Conservation (phyloP, 2,888 invertebrate genomes). For the Pollenia labialis region DNA sequence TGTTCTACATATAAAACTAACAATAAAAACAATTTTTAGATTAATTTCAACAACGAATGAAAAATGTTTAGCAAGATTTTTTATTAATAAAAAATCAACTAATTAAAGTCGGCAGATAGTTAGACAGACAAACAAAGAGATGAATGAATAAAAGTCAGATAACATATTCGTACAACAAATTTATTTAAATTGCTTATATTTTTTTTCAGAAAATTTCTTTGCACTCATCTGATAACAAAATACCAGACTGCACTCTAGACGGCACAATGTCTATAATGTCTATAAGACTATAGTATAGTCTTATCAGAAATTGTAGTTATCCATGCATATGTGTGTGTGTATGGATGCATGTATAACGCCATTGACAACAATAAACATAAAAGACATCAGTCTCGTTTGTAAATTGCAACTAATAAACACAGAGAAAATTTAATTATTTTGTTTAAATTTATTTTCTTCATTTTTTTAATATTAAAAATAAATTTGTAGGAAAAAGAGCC, state of each 20-base stretch:
- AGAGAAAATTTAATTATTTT: background rate
- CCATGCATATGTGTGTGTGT: too few species aligned
- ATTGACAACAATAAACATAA: background rate
- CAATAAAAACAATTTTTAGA: background rate
- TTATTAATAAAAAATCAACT: background rate
- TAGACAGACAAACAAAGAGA: background rate
- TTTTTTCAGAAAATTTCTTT: background rate
- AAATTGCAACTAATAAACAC: background rate
- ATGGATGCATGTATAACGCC: background rate
- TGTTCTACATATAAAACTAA: background rate
- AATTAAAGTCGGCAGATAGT: background rate
- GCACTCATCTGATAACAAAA: conserved; percentile 23
- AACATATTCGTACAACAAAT: too few species aligned
- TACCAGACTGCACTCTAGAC: conserved; percentile 50
- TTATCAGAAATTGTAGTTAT: background rate
- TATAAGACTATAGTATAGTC: too few species aligned
- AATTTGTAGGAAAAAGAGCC: too few species aligned
- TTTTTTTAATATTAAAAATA: too few species aligned
- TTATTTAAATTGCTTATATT: background rate
- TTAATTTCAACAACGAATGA: background rate
- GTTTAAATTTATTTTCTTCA: background rate
- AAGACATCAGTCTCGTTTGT: background rate
- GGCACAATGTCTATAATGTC: conserved; percentile 61
- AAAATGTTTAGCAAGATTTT: conserved; percentile 10
- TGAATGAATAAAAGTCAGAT: too few species aligned